Base-by-base conservation (phyloP, 2,113 vertebrate genomes). In the Lanius collurio region DNA sequence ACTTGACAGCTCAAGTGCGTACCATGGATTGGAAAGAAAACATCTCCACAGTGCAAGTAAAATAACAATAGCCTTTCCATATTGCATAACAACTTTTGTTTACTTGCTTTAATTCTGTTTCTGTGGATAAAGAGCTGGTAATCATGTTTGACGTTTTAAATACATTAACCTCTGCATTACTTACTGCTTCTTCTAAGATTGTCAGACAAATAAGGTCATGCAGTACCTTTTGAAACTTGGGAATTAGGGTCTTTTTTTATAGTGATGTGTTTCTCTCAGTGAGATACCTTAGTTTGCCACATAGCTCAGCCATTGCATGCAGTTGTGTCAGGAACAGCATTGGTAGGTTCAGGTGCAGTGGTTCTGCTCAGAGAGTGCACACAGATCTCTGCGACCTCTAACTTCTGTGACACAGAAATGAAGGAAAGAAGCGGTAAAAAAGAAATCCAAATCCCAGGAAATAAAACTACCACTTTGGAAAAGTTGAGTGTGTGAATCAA, bases 331-430 rank as follows among this genome's bases (percentile, higher is more conserved):
- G 44, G 77, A 50, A 2, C n/a, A 35, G 5, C 15, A 4, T 35
- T 44, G 4, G 24, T 5, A 26, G 21, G 11, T 63, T 73, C 27
- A 20, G 21, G 13, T 85, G 33, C 13, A 41, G 28, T 35, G 33
- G 20, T 78, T 85, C 49, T 89, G 37, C 47, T 35, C 18, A 57
- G 22, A 23, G 2, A 16, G 20, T 47, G 73, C 6, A 5, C 42
- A 42, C 13, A 53, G 13, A 23, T 55, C 11, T 37, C n/a, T 57
- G 10, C 0, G 0, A 13, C 27, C 4, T 7, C 39, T 28, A 22
- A 16, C 5, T 39, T 37, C 5, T 27, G 3, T 42, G 16, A 35
- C 6, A 39, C 18, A 44, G n/a, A 56, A 70, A 35, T 17, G 5
- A 47, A 70, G 30, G 33, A 76, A 80, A 37, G 8, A 68, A 63